phyloP scores from a whole-genome alignment of 2,888 invertebrate species.

The Stegana nigrithorax region DNA sequence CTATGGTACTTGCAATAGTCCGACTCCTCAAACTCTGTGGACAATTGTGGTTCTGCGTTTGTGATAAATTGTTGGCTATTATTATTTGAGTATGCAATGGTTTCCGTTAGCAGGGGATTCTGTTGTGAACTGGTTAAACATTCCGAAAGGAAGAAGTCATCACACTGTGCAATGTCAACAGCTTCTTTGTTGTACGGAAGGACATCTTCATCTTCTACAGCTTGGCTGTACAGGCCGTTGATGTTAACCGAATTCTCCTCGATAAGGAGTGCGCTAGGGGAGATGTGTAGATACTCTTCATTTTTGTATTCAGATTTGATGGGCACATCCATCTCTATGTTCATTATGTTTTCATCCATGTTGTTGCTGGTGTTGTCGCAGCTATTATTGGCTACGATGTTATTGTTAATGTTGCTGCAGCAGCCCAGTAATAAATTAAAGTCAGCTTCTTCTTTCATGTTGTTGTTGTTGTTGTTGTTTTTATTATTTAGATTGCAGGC shows the following conservation, averaged over 20 bases:
- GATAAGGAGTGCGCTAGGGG: neutral
- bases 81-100: slow-evolving; percentile 5
- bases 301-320: no score
- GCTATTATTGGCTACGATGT: slow-evolving; percentile 24
- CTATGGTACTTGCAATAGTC: neutral
- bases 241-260: slow-evolving; percentile 8
- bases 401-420: slow-evolving; percentile 33
- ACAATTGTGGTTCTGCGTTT: slow-evolving; percentile 3
- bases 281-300: neutral
- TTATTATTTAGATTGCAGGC: slow-evolving; percentile 31
- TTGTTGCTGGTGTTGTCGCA: slow-evolving; percentile 15
- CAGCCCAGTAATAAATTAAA: slow-evolving; percentile 23
- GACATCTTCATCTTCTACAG: neutral
- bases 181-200: slow-evolving; percentile 28
- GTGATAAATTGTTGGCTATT: slow-evolving; percentile 3
- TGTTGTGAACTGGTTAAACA: slow-evolving; percentile 24
- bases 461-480: slow-evolving; percentile 30
- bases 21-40: slow-evolving; percentile 21
- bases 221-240: neutral
- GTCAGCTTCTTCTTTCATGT: slow-evolving; percentile 7
- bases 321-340: no score
- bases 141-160: slow-evolving; percentile 19
- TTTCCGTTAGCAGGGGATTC: slow-evolving; percentile 23
- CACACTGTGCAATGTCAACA: slow-evolving; percentile 30
- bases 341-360: neutral